Conservation (phyloP, 2,797 vertebrate genomes). For the Myiotriccus ornatus region DNA sequence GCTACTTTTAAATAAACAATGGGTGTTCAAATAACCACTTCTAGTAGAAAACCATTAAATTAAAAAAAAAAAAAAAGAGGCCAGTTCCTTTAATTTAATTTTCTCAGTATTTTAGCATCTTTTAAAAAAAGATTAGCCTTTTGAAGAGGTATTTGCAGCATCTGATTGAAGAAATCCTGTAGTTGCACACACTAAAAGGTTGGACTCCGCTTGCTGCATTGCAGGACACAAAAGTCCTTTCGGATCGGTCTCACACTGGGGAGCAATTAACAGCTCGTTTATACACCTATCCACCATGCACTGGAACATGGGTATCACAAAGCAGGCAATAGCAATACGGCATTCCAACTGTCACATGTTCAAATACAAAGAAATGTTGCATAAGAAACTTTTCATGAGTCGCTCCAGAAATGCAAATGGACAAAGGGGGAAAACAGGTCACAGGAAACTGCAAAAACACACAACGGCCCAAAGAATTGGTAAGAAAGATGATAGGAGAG, state of each 20-base stretch:
- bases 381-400: neutral
- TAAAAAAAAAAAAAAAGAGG: neutral
- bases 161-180: neutral
- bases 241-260: rapidly evolving
- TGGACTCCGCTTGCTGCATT: neutral
- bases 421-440: neutral
- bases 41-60: neutral
- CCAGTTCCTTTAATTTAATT: neutral
- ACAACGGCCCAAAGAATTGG: neutral
- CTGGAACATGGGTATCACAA: neutral
- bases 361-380: neutral
- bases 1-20: neutral
- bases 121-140: neutral
- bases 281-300: neutral
- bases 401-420: neutral
- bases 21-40: neutral
- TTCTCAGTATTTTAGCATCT: neutral
- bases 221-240: neutral
- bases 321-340: neutral
- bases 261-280: neutral
- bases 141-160: neutral
- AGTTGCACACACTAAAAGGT: neutral
- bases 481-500: conserved; percentile 15
- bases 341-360: neutral
- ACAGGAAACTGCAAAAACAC: neutral